These are phyloP conservation scores for Bombus huntii DNA, from an alignment of 1,140 invertebrate genomes.

Conservation along the genomic window DNA sequence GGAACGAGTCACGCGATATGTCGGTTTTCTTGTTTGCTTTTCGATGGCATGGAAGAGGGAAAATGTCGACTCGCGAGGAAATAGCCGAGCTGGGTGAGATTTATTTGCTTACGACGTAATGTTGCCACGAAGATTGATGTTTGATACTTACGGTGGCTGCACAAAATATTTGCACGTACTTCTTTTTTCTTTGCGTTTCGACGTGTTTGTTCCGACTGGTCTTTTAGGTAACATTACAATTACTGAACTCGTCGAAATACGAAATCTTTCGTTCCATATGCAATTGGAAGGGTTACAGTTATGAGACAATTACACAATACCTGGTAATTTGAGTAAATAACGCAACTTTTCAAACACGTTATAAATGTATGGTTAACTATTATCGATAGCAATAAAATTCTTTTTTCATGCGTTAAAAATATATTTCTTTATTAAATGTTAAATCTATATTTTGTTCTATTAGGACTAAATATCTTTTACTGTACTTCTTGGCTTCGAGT, in stretches of 20 bases:
- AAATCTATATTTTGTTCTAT: too few species aligned
- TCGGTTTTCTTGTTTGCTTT: background rate
- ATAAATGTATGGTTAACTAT: too few species aligned
- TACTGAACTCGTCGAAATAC: too few species aligned
- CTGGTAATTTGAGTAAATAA: too few species aligned
- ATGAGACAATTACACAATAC: too few species aligned
- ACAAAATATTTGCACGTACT: background rate
- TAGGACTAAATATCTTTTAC: too few species aligned
- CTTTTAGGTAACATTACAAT: background rate
- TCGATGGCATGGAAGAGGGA: background rate
- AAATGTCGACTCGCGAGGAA: background rate
- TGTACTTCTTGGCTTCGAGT: background rate
- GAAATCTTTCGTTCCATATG: too few species aligned
- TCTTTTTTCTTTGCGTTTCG: background rate
- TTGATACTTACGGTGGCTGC: background rate
- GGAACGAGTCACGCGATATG: background rate
- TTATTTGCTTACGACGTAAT: conserved; percentile 10
- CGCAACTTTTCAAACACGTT: too few species aligned
- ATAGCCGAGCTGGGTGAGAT: background rate
- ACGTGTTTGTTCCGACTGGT: background rate
- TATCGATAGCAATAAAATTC: too few species aligned
- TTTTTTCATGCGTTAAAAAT: too few species aligned
- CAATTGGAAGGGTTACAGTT: too few species aligned
- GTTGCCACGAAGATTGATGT: background rate
- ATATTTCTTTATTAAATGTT: too few species aligned